Base-by-base conservation (phyloP, 2,797 vertebrate species). In the Orestias chungarensis region DNA sequence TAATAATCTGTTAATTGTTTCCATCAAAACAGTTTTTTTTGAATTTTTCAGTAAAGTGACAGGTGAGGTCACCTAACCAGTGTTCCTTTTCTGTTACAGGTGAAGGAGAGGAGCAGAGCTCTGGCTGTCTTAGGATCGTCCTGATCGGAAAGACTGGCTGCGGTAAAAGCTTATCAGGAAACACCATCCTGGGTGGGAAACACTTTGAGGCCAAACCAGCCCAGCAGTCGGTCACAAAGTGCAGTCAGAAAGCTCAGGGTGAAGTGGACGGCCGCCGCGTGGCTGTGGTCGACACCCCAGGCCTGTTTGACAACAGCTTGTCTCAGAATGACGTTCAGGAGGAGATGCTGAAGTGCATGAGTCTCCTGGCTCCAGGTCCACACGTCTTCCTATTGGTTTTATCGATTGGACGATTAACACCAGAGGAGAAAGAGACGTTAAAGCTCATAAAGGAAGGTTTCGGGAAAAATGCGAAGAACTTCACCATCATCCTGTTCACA, bases 111-210 rank as follows among this genome's bases (percentile, higher is more conserved):
- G 25, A 27, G 12, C 23, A 42, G 2, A n/a, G 3, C 1, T 10
- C 40, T 0, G 12, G 7, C n/a, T 25, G 62, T 43, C 62, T 66
- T 3, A 78, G 88, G 66, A 78, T 89, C 0, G 84, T 87, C 43
- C 44, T 89, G 73, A 68, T 87, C 12, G 88, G 88, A 3, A 88
- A 88, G 31, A 88, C 88, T 0, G 86, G 86, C 9, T 23, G 64
- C 4, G 85, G 88, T 0, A 90, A 88, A n/a, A 90, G 86, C 6
- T 71, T 85, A 0, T 82, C 83, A 1, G 88, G 44, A 47, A 89
- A 89, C 64, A 82, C 42, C 1, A 87, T 89, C 49, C 14, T 90
- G n/a, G 70, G 69, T 0, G 18, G 8, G 18, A 0, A 15, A 0
- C 6, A 0, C 12, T 90, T 90, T 29, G 0, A 3, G 0, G 68